phyloP scores from a whole-genome alignment of 2,888 invertebrate species.

The Parthenolecanium corni region DNA sequence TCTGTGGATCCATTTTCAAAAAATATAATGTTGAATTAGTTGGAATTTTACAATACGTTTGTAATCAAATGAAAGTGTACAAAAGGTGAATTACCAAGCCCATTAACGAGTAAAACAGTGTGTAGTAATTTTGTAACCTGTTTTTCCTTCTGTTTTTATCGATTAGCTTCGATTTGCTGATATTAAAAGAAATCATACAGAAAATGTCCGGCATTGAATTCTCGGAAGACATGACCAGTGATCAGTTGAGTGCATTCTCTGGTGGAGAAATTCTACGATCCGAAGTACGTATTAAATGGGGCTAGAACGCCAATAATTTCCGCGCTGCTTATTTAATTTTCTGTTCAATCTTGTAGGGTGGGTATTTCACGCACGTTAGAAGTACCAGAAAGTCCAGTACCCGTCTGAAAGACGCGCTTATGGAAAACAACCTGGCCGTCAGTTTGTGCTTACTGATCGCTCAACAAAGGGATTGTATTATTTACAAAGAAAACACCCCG shows the following conservation, averaged over 20 bases:
- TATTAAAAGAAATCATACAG: slow-evolving; percentile 93
- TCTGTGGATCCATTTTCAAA: slow-evolving; percentile 92
- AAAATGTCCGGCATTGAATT: slow-evolving; percentile 99
- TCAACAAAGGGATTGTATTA: slow-evolving; percentile 91
- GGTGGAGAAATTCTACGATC: slow-evolving; percentile 91
- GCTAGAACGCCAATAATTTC: background rate
- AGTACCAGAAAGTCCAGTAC: slow-evolving; percentile 93
- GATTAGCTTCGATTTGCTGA: slow-evolving; percentile 78
- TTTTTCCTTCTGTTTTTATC: slow-evolving; percentile 34
- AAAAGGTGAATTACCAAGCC: slow-evolving; percentile 57
- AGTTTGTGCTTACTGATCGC: slow-evolving; percentile 88
- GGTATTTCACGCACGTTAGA: slow-evolving; percentile 91
- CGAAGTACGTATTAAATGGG: slow-evolving; percentile 51
- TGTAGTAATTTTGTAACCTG: background rate
- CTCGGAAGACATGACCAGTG: slow-evolving; percentile 87
- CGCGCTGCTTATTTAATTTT: background rate
- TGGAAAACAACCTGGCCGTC: slow-evolving; percentile 85
- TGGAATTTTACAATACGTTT: slow-evolving; percentile 90
- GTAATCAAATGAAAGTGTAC: slow-evolving; percentile 89
- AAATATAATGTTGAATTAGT: slow-evolving; percentile 79
- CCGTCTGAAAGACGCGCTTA: slow-evolving; percentile 85
- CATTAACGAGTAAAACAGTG: background rate
- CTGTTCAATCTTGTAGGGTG: slow-evolving; percentile 55
- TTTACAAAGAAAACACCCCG: slow-evolving; percentile 68
- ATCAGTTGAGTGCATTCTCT: slow-evolving; percentile 91